Evolutionary conservation across 92 coral and sea anemone species (phyloP).

Genomic region (Porites lobata): DNA sequence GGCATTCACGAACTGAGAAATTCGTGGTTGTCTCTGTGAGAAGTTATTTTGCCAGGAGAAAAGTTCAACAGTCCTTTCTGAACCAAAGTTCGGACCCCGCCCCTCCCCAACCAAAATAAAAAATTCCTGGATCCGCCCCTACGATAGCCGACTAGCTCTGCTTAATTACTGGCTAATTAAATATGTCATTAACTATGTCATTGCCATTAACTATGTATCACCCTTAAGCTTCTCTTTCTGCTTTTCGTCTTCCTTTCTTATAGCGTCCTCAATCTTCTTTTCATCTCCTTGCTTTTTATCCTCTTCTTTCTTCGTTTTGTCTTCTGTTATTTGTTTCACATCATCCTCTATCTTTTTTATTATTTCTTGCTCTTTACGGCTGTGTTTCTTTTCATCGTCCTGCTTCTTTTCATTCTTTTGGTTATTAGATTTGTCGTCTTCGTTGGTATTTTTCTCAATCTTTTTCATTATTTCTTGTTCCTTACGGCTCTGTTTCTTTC

Average conservation of each 20-base stretch:
- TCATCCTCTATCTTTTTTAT: constrained; percentile 25
- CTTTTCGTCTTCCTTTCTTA: constrained; percentile 20
- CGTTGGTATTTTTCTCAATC: constrained; percentile 28
- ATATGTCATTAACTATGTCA: background rate
- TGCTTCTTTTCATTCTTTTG: constrained; percentile 1
- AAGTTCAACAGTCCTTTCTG: no score
- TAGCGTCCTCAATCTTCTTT: constrained; percentile 6
- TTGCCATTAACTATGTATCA: background rate
- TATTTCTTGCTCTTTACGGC: constrained; percentile 21
- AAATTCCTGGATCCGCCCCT: no score
- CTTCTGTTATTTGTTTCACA: constrained; percentile 32
- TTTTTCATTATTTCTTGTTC: constrained; percentile 27
- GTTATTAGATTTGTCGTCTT: background rate
- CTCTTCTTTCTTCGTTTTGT: background rate
- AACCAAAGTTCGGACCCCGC: no score
- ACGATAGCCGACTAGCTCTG: no score
- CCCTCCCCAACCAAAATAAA: no score
- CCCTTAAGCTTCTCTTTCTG: constrained; percentile 10
- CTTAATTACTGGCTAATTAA: no score
- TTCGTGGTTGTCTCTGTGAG: no score
- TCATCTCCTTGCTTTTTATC: constrained; percentile 2
- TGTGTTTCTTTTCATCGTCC: constrained; percentile 9
- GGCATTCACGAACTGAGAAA: no score
- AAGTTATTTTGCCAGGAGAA: no score
- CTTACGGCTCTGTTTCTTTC: background rate